Evolutionary conservation across 1,140 invertebrate species (phyloP).

Genomic region (Caenorhabditis inopinata): DNA sequence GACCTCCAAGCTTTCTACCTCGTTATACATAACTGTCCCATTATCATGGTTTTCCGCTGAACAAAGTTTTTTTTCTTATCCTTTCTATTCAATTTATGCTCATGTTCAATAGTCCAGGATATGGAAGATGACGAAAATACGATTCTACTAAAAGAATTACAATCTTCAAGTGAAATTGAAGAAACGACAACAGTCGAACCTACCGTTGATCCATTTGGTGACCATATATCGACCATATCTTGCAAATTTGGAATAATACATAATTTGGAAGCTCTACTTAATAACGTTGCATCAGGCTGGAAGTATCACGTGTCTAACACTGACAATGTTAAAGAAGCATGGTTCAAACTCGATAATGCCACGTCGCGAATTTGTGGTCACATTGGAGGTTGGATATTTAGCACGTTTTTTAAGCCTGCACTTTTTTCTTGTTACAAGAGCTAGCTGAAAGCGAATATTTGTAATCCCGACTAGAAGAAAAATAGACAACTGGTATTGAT

Average conservation of each 20-base stretch:
- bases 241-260: slow-evolving; percentile 57
- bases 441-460: not conserved
- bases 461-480: not conserved
- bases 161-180: not conserved
- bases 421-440: too few relatives aligned
- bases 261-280: slow-evolving; percentile 59
- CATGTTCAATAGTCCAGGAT: not conserved
- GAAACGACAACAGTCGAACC: slow-evolving; percentile 34
- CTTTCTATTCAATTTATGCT: not conserved
- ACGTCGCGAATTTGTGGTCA: slow-evolving; percentile 31
- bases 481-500: too few relatives aligned
- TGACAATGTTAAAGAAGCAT: slow-evolving; percentile 60
- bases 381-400: slow-evolving; percentile 23
- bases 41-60: too few relatives aligned
- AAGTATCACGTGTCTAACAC: slow-evolving; percentile 66
- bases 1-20: too few relatives aligned
- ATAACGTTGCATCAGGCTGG: slow-evolving; percentile 59
- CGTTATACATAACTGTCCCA: too few relatives aligned
- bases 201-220: slow-evolving; percentile 37
- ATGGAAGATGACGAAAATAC: slow-evolving; percentile 15
- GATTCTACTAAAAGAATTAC: not conserved
- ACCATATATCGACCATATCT: slow-evolving; percentile 54
- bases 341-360: slow-evolving; percentile 59
- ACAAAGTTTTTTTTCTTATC: not conserved
- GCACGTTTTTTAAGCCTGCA: too few relatives aligned